Conservation (phyloP, 92 coral and sea anemone species). For the Palythoa grandiflora region DNA sequence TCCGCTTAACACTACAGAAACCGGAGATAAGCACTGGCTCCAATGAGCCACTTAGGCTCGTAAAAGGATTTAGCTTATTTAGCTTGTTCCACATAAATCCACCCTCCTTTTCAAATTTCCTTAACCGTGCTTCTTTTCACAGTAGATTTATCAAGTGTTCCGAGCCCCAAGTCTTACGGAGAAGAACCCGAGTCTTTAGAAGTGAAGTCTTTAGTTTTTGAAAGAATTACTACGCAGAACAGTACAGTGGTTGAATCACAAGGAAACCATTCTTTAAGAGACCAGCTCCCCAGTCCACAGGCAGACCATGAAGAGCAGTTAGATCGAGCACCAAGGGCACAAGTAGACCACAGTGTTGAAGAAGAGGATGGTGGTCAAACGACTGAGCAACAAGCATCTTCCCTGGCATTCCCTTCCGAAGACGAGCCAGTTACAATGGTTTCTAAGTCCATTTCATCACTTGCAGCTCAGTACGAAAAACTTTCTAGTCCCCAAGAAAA, state of each 20-base stretch:
- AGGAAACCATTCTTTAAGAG: neutral
- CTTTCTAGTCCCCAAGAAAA: neutral
- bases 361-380: constrained; percentile 30
- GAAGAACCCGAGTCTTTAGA: constrained; percentile 83
- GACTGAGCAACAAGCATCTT: constrained; percentile 70
- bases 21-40: too few relatives aligned
- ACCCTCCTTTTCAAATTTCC: neutral
- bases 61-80: too few relatives aligned
- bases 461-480: constrained; percentile 52
- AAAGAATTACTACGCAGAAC: neutral
- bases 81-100: neutral
- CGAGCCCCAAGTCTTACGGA: constrained; percentile 60
- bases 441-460: constrained; percentile 86
- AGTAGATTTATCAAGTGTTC: constrained; percentile 79
- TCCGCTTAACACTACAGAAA: too few relatives aligned
- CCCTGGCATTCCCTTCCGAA: constrained; percentile 80
- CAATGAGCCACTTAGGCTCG: too few relatives aligned
- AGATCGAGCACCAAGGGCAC: constrained; percentile 42
- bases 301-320: constrained; percentile 20
- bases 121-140: neutral
- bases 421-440: constrained; percentile 96
- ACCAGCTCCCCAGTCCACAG: constrained; percentile 30
- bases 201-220: constrained; percentile 57
- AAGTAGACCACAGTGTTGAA: constrained; percentile 38
- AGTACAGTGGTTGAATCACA: neutral